Evolutionary conservation across 1,140 invertebrate genomes (phyloP).

Genomic region (Octopus bimaculoides): DNA sequence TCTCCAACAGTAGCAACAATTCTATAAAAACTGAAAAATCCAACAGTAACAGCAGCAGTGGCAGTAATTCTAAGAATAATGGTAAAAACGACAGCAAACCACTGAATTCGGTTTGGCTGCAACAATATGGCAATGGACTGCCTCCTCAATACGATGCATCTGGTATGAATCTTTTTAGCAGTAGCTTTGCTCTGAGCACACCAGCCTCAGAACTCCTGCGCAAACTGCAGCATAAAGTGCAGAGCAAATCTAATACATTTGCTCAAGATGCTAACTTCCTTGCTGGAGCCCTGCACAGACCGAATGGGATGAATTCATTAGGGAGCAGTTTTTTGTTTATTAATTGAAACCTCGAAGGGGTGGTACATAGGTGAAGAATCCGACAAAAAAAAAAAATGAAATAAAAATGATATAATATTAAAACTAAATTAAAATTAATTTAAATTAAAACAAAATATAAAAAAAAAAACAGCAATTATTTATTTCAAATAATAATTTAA

Average conservation of each 20-base stretch:
- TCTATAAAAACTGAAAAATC: not conserved
- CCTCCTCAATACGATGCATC: constrained; percentile 26
- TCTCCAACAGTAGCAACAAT: constrained; percentile 23
- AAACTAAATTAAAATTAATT: too few species aligned
- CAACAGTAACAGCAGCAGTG: not conserved
- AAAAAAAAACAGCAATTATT: too few species aligned
- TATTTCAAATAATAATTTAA: too few species aligned
- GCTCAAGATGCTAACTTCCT: constrained; percentile 20
- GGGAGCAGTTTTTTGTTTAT: constrained; percentile 14
- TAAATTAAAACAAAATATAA: too few species aligned
- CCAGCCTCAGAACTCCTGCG: constrained; percentile 56
- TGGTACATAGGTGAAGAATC: too few species aligned
- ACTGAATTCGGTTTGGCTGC: constrained; percentile 34
- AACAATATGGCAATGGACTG: constrained; percentile 29
- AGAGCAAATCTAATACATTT: constrained; percentile 38
- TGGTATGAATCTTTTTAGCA: constrained; percentile 31
- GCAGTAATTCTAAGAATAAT: constrained; percentile 11
- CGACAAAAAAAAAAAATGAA: too few species aligned
- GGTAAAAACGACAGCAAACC: not conserved
- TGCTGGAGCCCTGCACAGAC: not conserved
- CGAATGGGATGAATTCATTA: constrained; percentile 5
- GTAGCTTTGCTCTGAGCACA: constrained; percentile 45
- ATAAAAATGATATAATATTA: too few species aligned
- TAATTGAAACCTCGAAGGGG: not conserved
- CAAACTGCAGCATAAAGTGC: constrained; percentile 55